Conservation (phyloP, 1,140 invertebrate genomes). For the Cydia strobilella region DNA sequence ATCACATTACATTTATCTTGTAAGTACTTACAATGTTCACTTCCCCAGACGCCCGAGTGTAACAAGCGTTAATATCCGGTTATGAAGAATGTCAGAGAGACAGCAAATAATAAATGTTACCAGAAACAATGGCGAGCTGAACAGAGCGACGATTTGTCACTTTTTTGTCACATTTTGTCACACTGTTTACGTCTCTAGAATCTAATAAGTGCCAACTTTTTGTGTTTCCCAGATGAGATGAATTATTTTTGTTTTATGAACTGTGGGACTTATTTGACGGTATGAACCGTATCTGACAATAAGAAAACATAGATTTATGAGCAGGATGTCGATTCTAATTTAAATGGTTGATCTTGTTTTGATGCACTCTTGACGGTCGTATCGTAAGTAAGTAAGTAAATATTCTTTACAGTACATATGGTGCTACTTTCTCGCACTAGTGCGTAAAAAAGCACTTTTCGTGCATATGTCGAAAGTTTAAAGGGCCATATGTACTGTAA, state of each 20-base stretch:
- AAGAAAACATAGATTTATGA: too few species aligned
- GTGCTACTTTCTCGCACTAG: too few species aligned
- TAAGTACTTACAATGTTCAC: background rate
- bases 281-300: background rate
- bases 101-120: slow-evolving; percentile 50
- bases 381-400: too few species aligned
- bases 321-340: too few species aligned
- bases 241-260: background rate
- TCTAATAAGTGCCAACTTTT: slow-evolving; percentile 13
- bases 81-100: slow-evolving; percentile 42
- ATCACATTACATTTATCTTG: background rate
- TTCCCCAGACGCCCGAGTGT: slow-evolving; percentile 5
- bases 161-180: slow-evolving; percentile 28
- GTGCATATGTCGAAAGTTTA: too few species aligned
- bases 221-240: background rate
- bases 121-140: slow-evolving; percentile 40
- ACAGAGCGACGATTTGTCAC: slow-evolving; percentile 41
- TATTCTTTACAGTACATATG: too few species aligned
- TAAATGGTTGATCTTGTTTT: too few species aligned
- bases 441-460: too few species aligned
- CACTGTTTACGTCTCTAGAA: slow-evolving; percentile 26
- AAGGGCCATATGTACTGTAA: too few species aligned
- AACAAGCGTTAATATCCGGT: slow-evolving; percentile 46
- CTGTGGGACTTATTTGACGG: background rate
- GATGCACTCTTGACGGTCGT: too few species aligned